Evolutionary conservation across 2,113 vertebrate species (phyloP).

Genomic region (Motacilla tschutschensis): DNA sequence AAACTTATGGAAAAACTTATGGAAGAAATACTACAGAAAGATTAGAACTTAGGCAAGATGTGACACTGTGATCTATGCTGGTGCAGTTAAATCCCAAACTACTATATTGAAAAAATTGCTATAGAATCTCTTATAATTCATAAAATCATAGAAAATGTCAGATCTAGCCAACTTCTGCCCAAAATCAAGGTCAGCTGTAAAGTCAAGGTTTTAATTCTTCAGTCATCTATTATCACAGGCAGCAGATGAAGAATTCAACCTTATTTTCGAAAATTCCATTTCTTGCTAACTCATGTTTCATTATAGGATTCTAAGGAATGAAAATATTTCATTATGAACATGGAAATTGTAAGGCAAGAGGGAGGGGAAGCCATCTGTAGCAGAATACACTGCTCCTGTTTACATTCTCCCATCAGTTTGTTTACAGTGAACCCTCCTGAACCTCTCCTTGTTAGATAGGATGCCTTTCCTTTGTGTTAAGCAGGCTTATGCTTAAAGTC

Average conservation of each 20-base stretch:
- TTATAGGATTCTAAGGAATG: neutral
- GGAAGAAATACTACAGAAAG: neutral
- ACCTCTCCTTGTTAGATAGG: constrained; percentile 35
- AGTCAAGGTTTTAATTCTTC: neutral
- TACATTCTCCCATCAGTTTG: constrained; percentile 56
- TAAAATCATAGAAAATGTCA: neutral
- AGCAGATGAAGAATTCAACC: neutral
- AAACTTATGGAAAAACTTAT: neutral
- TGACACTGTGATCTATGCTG: neutral
- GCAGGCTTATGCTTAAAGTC: constrained; percentile 49
- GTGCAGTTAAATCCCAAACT: neutral
- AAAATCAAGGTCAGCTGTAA: neutral
- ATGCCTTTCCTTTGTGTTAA: constrained; percentile 55
- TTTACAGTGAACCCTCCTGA: constrained; percentile 58
- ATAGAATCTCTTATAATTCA: neutral
- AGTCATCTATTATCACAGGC: neutral
- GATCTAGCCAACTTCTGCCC: neutral
- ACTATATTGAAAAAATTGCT: neutral
- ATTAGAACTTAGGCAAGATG: neutral
- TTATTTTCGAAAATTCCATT: neutral
- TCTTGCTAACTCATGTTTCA: neutral
- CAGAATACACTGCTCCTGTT: constrained; percentile 42
- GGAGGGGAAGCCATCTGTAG: constrained; percentile 48
- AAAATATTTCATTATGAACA: constrained; percentile 25
- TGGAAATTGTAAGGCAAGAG: constrained; percentile 14